phyloP scores from a whole-genome alignment of 2,113 vertebrate species.

The Corythornis vintsioides region DNA sequence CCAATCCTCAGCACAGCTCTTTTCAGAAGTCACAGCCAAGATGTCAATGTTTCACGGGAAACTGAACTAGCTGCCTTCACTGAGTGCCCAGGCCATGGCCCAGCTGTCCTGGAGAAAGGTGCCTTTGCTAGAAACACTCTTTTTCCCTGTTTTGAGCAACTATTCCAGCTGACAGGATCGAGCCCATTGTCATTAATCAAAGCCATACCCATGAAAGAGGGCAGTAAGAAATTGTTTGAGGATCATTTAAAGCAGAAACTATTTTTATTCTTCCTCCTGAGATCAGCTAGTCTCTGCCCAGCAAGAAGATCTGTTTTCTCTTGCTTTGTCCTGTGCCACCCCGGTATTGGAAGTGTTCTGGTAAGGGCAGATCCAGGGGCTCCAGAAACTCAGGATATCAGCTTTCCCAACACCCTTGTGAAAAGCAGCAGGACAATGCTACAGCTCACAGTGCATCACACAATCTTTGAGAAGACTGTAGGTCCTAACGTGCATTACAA shows the following conservation, averaged over 20 bases:
- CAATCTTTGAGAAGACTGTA: not conserved
- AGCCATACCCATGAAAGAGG: not conserved
- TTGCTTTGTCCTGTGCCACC: not conserved
- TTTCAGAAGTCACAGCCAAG: not conserved
- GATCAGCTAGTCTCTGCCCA: not conserved
- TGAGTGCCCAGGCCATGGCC: not conserved
- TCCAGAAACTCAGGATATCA: not conserved
- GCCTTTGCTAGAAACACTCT: not conserved
- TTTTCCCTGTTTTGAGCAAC: not conserved
- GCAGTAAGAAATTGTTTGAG: not conserved
- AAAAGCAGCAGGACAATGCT: not conserved
- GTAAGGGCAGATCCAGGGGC: not conserved
- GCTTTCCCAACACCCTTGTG: not conserved
- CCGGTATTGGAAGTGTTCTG: not conserved
- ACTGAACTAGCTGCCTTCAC: not conserved
- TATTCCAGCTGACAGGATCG: not conserved
- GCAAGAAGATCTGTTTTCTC: not conserved
- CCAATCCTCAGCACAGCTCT: not conserved
- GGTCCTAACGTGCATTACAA: not conserved
- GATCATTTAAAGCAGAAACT: conserved; percentile 11
- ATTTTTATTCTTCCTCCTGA: not conserved
- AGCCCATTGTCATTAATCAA: not conserved
- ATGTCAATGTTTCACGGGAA: not conserved
- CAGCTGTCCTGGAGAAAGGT: not conserved
- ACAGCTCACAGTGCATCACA: too few relatives aligned